Conservation (phyloP, 2,888 invertebrate genomes). For the Scaptomyza caliginosa region DNA sequence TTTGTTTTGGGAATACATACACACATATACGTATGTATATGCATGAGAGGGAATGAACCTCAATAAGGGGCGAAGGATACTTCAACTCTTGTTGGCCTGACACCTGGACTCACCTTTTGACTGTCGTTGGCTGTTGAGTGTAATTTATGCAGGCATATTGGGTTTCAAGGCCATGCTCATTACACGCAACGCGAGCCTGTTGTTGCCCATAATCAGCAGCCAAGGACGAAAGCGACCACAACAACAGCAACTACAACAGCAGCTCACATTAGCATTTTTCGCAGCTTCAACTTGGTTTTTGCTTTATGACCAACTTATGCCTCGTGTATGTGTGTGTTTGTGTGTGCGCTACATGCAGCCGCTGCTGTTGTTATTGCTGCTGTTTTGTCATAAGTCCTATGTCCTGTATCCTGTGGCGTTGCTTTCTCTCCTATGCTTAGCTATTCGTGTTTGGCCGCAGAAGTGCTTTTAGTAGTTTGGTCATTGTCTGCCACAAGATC, state of each 20-base stretch:
- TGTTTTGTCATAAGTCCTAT: slow-evolving; percentile 40
- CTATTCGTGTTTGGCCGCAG: slow-evolving; percentile 58
- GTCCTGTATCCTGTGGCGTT: slow-evolving; percentile 30
- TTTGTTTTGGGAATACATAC: slow-evolving; percentile 4
- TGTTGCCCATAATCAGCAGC: slow-evolving; percentile 37
- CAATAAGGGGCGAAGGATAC: slow-evolving; percentile 11
- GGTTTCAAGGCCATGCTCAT: slow-evolving; percentile 78
- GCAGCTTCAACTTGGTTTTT: slow-evolving; percentile 58
- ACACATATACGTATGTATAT: background rate
- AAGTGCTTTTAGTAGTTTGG: slow-evolving; percentile 79
- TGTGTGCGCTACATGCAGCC: too few relatives aligned
- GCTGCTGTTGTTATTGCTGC: slow-evolving; percentile 18
- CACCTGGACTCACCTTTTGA: slow-evolving; percentile 38
- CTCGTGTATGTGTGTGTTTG: slow-evolving; percentile 24
- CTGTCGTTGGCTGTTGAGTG: slow-evolving; percentile 24
- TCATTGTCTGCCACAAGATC: slow-evolving; percentile 66
- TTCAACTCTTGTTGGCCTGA: slow-evolving; percentile 39
- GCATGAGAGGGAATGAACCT: background rate
- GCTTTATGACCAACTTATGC: slow-evolving; percentile 61
- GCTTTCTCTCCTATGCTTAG: slow-evolving; percentile 20
- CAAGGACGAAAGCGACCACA: slow-evolving; percentile 19
- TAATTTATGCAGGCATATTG: slow-evolving; percentile 77
- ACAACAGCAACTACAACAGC: slow-evolving; percentile 10
- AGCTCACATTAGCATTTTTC: slow-evolving; percentile 61
- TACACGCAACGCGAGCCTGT: slow-evolving; percentile 68